phyloP scores from a whole-genome alignment of 2,888 invertebrate genomes.

The Eretmocerus hayati region DNA sequence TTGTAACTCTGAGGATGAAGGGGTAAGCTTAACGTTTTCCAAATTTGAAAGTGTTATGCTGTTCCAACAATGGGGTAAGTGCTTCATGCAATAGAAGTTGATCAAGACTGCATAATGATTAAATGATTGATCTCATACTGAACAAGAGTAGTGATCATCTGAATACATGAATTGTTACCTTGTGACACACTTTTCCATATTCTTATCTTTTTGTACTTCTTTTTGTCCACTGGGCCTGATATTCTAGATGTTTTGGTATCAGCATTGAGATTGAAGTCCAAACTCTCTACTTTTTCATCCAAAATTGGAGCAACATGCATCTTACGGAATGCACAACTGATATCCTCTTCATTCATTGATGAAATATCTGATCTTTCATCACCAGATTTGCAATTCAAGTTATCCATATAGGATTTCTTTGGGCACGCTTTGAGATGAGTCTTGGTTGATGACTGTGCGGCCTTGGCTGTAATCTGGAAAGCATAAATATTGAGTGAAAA shows the following conservation, averaged over 20 bases:
- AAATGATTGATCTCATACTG: too few relatives aligned
- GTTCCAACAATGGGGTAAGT: too few relatives aligned
- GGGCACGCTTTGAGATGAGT: conserved; percentile 2
- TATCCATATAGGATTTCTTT: conserved; percentile 13
- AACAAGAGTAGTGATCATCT: too few relatives aligned
- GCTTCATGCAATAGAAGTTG: too few relatives aligned
- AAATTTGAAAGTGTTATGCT: too few relatives aligned
- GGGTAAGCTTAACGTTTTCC: too few relatives aligned
- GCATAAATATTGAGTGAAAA: not conserved
- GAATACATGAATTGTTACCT: conserved; percentile 26
- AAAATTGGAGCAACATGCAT: conserved; percentile 7
- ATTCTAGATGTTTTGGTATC: conserved; percentile 13
- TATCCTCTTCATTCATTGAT: conserved; percentile 11
- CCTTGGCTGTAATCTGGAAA: conserved; percentile 15
- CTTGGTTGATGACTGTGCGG: conserved; percentile 3
- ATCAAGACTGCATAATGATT: too few relatives aligned
- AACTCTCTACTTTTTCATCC: conserved; percentile 13
- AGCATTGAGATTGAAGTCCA: conserved; percentile 21
- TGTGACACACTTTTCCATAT: conserved; percentile 31
- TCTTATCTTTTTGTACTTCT: conserved; percentile 35
- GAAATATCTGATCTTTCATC: conserved; percentile 18
- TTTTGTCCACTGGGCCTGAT: conserved; percentile 24
- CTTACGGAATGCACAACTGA: conserved; percentile 10
- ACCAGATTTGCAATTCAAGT: conserved; percentile 9
- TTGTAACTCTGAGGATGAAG: too few relatives aligned